phyloP scores from a whole-genome alignment of 2,113 vertebrate genomes.

The Barnardius zonarius region DNA sequence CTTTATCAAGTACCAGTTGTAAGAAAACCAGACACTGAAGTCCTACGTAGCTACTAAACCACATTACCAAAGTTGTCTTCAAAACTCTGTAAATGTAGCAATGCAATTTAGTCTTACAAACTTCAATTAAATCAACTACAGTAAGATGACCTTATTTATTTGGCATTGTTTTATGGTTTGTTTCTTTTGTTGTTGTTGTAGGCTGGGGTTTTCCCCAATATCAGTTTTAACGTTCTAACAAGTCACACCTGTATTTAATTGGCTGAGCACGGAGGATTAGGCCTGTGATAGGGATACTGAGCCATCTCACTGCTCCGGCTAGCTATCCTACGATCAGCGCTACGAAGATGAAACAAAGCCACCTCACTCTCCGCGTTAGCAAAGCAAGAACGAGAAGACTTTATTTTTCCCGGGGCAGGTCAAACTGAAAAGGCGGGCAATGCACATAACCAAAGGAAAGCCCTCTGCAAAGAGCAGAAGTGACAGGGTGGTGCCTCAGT shows the following conservation, averaged over 20 bases:
- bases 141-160: too few species aligned
- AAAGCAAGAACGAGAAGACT: fast-evolving
- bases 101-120: fast-evolving
- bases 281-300: fast-evolving
- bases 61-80: background rate
- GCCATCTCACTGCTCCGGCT: fast-evolving
- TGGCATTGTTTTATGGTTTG: fast-evolving
- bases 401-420: fast-evolving
- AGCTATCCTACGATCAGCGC: fast-evolving
- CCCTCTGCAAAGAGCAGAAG: fast-evolving
- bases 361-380: background rate
- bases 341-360: fast-evolving
- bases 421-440: too few species aligned
- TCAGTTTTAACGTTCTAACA: background rate
- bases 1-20: fast-evolving
- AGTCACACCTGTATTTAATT: background rate
- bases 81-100: fast-evolving
- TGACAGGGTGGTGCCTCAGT: fast-evolving
- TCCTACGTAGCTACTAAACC: background rate
- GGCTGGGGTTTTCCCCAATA: background rate
- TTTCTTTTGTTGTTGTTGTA: too few species aligned
- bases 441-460: fast-evolving
- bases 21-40: background rate
- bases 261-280: fast-evolving
- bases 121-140: background rate